phyloP scores from a whole-genome alignment of 2,113 vertebrate genomes.

The Cyanistes caeruleus region DNA sequence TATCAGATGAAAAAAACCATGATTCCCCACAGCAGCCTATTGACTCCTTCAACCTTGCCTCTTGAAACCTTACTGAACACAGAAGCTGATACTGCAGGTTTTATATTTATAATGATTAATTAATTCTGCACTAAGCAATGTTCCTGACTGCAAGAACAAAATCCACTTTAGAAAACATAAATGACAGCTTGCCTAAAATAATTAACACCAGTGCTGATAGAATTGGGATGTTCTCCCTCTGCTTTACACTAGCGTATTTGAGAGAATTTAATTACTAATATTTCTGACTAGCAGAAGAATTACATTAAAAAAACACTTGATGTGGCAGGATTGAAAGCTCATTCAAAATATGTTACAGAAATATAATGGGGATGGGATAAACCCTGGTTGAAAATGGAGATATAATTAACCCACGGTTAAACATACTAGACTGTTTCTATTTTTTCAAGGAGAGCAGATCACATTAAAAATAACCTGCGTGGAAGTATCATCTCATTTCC shows the following conservation, averaged over 20 bases:
- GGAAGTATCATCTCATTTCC: background rate
- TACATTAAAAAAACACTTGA: slow-evolving; percentile 65
- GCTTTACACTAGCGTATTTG: slow-evolving; percentile 65
- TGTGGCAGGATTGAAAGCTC: slow-evolving; percentile 7
- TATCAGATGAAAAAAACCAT: slow-evolving; percentile 70
- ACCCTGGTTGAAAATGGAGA: slow-evolving; percentile 14
- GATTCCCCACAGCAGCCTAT: slow-evolving; percentile 78
- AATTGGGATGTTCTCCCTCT: slow-evolving; percentile 76
- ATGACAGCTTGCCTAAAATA: slow-evolving; percentile 88
- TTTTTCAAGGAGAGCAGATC: background rate
- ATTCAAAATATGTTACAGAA: slow-evolving; percentile 36
- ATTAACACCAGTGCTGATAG: slow-evolving; percentile 82
- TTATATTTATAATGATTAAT: slow-evolving; percentile 89
- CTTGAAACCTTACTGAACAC: slow-evolving; percentile 80
- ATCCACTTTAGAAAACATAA: slow-evolving; percentile 84
- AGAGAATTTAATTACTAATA: slow-evolving; percentile 77
- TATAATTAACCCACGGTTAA: slow-evolving; percentile 15
- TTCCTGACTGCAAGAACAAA: slow-evolving; percentile 85
- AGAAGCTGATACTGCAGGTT: slow-evolving; percentile 86
- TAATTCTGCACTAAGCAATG: slow-evolving; percentile 87
- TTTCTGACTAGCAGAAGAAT: slow-evolving; percentile 76
- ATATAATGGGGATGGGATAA: slow-evolving; percentile 22
- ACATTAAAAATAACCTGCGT: background rate
- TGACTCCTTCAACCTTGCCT: slow-evolving; percentile 85
- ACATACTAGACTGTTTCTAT: background rate